Evolutionary conservation across 2,888 invertebrate genomes (phyloP).

Genomic region (Lithophane semibrunnea): DNA sequence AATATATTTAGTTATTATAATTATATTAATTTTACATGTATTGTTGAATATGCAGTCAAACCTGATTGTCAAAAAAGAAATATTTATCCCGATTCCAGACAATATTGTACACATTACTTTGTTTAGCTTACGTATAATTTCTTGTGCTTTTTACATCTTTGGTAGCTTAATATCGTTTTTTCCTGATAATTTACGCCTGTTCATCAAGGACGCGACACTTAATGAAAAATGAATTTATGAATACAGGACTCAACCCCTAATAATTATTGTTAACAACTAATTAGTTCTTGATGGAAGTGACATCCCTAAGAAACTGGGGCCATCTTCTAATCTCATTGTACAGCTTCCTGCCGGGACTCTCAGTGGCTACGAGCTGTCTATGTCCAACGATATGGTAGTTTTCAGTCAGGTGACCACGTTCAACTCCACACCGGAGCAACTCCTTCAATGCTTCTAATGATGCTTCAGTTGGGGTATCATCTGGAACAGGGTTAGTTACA

Average conservation of each 20-base stretch:
- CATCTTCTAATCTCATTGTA: constrained; percentile 85
- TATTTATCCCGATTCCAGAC: background rate
- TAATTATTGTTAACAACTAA: background rate
- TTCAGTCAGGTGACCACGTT: constrained; percentile 88
- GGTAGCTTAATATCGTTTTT: background rate
- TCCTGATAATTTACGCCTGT: background rate
- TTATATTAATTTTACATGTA: too few relatives aligned
- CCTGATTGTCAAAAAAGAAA: background rate
- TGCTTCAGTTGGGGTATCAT: constrained; percentile 88
- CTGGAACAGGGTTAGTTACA: constrained; percentile 80
- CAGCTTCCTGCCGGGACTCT: constrained; percentile 86
- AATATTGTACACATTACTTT: background rate
- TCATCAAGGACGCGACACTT: background rate
- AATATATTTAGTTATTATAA: too few relatives aligned
- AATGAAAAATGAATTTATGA: background rate
- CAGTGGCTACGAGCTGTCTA: constrained; percentile 83
- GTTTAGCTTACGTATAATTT: background rate
- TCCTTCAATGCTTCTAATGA: constrained; percentile 90
- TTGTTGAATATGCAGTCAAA: background rate
- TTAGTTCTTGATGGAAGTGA: constrained; percentile 70
- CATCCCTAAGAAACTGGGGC: constrained; percentile 85
- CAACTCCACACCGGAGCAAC: constrained; percentile 91
- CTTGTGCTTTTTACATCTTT: background rate
- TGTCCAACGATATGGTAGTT: constrained; percentile 92
- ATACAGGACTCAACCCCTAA: background rate